Evolutionary conservation across 2,797 vertebrate genomes (phyloP).

Genomic region (Melanogrammus aeglefinus): DNA sequence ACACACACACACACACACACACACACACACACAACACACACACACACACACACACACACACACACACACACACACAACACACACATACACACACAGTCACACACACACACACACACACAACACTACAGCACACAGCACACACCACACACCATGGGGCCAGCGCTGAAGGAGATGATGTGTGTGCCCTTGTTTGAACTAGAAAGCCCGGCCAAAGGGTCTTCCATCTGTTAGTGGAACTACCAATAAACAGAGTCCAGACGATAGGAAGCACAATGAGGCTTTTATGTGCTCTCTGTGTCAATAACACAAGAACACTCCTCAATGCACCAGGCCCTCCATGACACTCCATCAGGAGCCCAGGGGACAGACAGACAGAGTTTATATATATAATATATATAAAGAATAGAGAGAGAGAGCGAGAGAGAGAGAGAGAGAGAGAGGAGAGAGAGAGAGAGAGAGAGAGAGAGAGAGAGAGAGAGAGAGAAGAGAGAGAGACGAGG

Average conservation of each 20-base stretch:
- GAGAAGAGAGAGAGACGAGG: background rate
- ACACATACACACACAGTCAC: background rate
- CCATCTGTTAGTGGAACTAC: slow-evolving; percentile 42
- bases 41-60: slow-evolving; percentile 6
- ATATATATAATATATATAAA: background rate
- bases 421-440: background rate
- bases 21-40: slow-evolving; percentile 6
- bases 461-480: background rate
- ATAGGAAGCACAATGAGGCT: background rate
- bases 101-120: slow-evolving; percentile 2
- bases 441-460: background rate
- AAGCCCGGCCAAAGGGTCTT: slow-evolving; percentile 40
- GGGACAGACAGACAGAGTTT: background rate
- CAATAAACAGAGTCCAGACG: slow-evolving; percentile 45
- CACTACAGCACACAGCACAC: slow-evolving; percentile 3
- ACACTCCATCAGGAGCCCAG: background rate
- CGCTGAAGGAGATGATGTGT: slow-evolving; percentile 13
- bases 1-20: background rate
- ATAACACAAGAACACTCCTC: slow-evolving; percentile 20
- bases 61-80: slow-evolving; percentile 5
- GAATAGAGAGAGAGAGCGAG: background rate
- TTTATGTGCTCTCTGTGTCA: slow-evolving; percentile 31
- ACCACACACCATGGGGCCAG: slow-evolving; percentile 1
- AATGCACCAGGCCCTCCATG: background rate
- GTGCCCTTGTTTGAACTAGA: slow-evolving; percentile 36